Evolutionary conservation across 2,797 vertebrate species (phyloP).

Genomic region (Myoxocephalus aenaeus): DNA sequence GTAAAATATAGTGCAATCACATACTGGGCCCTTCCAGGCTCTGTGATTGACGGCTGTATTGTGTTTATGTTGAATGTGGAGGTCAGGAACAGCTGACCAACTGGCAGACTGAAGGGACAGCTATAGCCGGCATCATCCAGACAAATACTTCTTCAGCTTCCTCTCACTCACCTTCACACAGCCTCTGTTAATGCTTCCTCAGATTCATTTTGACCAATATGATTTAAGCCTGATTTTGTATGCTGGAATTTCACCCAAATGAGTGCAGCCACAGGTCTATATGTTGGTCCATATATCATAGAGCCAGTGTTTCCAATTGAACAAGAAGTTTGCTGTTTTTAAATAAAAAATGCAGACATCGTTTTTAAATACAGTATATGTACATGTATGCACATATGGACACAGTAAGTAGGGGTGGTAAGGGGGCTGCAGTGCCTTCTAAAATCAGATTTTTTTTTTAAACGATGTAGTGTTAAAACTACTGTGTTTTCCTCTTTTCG

Average conservation of each 20-base stretch:
- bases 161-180: neutral
- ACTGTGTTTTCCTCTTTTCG: neutral
- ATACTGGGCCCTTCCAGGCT: slow-evolving; percentile 1
- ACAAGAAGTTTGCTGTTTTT: no score
- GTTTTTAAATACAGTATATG: no score
- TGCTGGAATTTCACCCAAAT: neutral
- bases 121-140: neutral
- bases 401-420: fast-evolving
- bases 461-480: neutral
- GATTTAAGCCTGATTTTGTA: neutral
- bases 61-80: slow-evolving; percentile 31
- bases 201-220: neutral
- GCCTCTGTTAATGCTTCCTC: neutral
- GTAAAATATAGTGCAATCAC: neutral
- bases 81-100: slow-evolving; percentile 61
- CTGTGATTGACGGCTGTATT: slow-evolving; percentile 57
- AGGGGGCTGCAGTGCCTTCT: neutral
- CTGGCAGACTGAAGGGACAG: slow-evolving; percentile 51
- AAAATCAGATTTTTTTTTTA: neutral
- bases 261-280: no score
- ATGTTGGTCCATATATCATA: no score
- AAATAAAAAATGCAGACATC: no score
- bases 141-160: slow-evolving; percentile 8
- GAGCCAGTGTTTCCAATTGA: no score
- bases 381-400: neutral